Evolutionary conservation across 2,888 invertebrate species (phyloP).

Genomic region (Drepanosiphum platanoidis): DNA sequence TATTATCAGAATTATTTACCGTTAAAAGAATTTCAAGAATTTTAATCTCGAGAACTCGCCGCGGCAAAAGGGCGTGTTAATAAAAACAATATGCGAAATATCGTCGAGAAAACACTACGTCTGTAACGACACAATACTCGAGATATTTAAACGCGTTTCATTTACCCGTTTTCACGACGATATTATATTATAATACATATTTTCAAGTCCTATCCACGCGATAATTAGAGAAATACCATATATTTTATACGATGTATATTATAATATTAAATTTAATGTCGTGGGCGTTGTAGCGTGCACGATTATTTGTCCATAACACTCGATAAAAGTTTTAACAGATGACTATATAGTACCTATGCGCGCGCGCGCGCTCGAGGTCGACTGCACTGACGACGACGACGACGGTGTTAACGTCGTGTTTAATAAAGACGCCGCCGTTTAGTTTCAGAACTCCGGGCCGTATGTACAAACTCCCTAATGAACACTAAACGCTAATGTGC

Average conservation of each 20-base stretch:
- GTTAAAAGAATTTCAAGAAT: too few species aligned
- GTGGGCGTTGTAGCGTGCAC: neutral
- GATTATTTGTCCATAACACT: neutral
- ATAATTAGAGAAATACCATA: neutral
- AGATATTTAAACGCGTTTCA: neutral
- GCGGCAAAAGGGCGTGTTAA: too few species aligned
- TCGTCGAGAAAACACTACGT: neutral
- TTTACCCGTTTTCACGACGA: neutral
- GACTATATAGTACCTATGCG: neutral
- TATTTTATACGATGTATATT: neutral
- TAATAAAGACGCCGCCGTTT: constrained; percentile 1
- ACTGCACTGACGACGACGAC: too few species aligned
- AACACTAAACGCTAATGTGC: constrained; percentile 46
- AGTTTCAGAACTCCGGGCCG: neutral
- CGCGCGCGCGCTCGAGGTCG: neutral
- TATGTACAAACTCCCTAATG: neutral
- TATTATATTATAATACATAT: too few species aligned
- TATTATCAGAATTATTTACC: neutral
- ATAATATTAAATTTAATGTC: neutral
- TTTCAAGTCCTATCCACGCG: neutral
- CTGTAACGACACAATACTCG: neutral
- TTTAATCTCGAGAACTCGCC: too few species aligned
- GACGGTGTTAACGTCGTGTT: constrained; percentile 16
- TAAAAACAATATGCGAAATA: neutral
- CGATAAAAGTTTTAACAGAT: constrained; percentile 16